These are phyloP conservation scores for Cremastobaeus sp. DNA, from an alignment of 2,888 invertebrate genomes.

Conservation along the genomic window DNA sequence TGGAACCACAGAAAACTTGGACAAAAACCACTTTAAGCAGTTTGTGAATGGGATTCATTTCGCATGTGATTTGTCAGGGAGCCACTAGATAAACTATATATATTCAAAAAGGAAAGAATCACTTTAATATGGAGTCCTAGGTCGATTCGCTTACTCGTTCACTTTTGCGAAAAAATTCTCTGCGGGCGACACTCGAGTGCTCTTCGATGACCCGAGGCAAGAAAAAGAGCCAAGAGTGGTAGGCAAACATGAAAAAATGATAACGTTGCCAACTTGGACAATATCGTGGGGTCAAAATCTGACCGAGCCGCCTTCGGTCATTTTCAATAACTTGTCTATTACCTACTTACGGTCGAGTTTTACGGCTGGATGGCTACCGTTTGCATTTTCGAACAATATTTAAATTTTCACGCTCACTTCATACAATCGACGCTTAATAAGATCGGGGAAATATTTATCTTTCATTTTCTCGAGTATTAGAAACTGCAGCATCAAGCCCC, in stretches of 20 bases:
- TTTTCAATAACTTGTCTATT: no score
- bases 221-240: no score
- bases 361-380: no score
- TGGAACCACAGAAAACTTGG: slow-evolving; percentile 30
- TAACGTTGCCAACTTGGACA: slow-evolving; percentile 30
- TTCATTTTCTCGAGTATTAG: slow-evolving; percentile 24
- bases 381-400: no score
- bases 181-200: no score
- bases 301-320: slow-evolving; percentile 4
- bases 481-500: no score
- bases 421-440: slow-evolving; percentile 12
- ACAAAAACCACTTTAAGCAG: slow-evolving; percentile 40
- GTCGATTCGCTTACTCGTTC: slow-evolving; percentile 34
- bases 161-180: slow-evolving; percentile 27
- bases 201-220: no score
- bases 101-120: slow-evolving; percentile 50
- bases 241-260: slow-evolving; percentile 33
- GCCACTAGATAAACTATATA: slow-evolving; percentile 30
- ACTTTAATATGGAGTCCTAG: slow-evolving; percentile 47
- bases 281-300: slow-evolving; percentile 30
- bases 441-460: slow-evolving; percentile 31
- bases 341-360: no score
- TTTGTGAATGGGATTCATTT: slow-evolving; percentile 34
- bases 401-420: no score
- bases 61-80: slow-evolving; percentile 39